Base-by-base conservation (phyloP, 2,888 invertebrate species). In the Melanophora roralis region DNA sequence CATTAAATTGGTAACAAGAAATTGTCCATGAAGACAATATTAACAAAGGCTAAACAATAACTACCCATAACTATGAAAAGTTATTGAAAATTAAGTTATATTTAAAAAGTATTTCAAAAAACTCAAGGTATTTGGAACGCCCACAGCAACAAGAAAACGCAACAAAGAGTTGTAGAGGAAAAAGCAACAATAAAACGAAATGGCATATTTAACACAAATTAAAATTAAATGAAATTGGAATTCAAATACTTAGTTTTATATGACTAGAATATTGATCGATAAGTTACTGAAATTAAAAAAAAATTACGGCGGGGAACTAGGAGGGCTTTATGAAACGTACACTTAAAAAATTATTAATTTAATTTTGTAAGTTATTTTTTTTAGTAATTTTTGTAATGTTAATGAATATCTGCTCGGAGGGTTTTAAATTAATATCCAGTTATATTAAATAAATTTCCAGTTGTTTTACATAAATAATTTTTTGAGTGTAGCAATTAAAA, bases 201-300 rank as follows among this genome's bases (percentile, higher is more conserved):
- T 73, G 80, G 57, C 80, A 80, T 45, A 80, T 68, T 80, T 72
- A 72, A 71, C 62, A 36, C 64, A 80, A 73, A 67, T 62, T 49
- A 16, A 72, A 62, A 64, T 14, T 36, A 36, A 49, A 64, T 49
- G 2, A 57, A 59, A 69, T 72, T 57, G 32, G n/a, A 57, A 57
- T 40, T 73, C 38, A 38, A 57, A 65, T 49, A n/a, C n/a, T n/a
- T n/a, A n/a, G 65, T 47, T 38, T 27, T 38, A 40, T 57, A 59
- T 79, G 79, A 75, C 45, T 40, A 71, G 74, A 74, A 79, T 79
- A 79, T 65, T 69, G 60, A 75, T 71, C 49, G 34, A 34, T 21
- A 60, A 53, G 32, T 40, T 27, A 60, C 21, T 2, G 32, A 65
- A 27, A 27, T 5, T 27, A 3, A 6, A 27, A 3, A 3, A 27